Evolutionary conservation across 1,140 invertebrate species (phyloP), one percentile per base, ranked within the genome.

Genomic region (Bombus confusus): DNA sequence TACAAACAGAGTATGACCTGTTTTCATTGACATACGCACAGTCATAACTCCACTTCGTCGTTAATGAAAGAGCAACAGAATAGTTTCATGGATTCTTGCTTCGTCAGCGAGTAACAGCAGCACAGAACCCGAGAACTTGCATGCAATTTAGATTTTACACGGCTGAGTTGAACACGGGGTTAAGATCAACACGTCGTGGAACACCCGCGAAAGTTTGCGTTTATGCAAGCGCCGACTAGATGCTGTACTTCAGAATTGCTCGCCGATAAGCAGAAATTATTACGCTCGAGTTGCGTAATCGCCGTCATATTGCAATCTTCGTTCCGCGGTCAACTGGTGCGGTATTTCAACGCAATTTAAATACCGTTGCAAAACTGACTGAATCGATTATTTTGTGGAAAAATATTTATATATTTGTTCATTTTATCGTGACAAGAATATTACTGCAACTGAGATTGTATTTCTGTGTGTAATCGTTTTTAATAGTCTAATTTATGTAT

Each of bases 61-160:
- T 43, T 88, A 88, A 89, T 88, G 75, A 88, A 88, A 86, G 83
- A 79, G 79, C 79, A 89, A 88, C 88, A 86, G 83, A 69, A 66
- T 77, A 71, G 83, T 64, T 59, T 82, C 64, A 62, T 79, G 85
- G 71, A 89, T 88, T 89, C 87, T 88, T 89, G 82, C 37, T 34
- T 41, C 83, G 62, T 86, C 76, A 64, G 79, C 39, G 83, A 69
- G 83, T 64, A 77, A 82, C 77, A 88, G 76, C 80, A 18, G 43
- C 57, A 47, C 31, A 18, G 64, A 6, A 2, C 72, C 73, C 39
- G 73, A 37, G 52, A 79, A 80, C 77, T 87, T 79, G 85, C 81
- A 41, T 68, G 75, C 88, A 89, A 90, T 87, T 80, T 90, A 90
- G 86, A 90, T 90, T 89, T 90, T 90, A 87, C 82, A 85, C 47